Base-by-base conservation (phyloP, 2,888 invertebrate genomes). In the Drosophila nr. perissopoda region DNA sequence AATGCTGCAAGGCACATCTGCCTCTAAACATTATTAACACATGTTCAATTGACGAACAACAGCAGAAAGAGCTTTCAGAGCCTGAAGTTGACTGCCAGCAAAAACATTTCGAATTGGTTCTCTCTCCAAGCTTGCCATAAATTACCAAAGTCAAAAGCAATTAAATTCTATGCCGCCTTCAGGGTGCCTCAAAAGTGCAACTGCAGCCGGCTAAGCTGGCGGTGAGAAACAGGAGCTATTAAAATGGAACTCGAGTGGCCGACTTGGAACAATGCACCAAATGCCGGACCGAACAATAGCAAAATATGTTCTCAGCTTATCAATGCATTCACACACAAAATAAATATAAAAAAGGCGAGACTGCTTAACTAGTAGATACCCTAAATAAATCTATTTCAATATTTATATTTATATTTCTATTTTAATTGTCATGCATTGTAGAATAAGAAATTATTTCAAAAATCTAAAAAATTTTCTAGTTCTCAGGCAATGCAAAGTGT, bases 241-340 rank as follows among this genome's bases (percentile, higher is more conserved):
- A 40, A 57, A 62, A 51, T 60, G 46, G 25, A 38, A 33, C 36
- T 60, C 33, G 38, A 61, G 56, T 74, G 63, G 63, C 40, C 33
- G 66, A 57, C 53, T 54, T 57, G 42, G 53, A 80, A 78, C 77
- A 78, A 80, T 76, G 77, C 54, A 40, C 38, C 48, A 25, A 76
- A 66, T 64, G 48, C 70, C 31, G 31, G 29, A 8, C 25, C 53
- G 49, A 57, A 74, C 74, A 79, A 81, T 49, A 36, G 70, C 52
- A 29, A 68, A 70, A 65, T 42, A 59, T 64, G 53, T 57, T 59
- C 59, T 62, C 61, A 64, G 61, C 59, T 67, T 65, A 62, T 74
- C 62, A 70, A 74, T 61, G 53, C 25, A 57, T 38, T 38, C 16
- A 40, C 68, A 31, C 49, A 49, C 38, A 48, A 29, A 68, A 51